Evolutionary conservation across 2,113 vertebrate species (phyloP).

Genomic region (Mirounga angustirostris): DNA sequence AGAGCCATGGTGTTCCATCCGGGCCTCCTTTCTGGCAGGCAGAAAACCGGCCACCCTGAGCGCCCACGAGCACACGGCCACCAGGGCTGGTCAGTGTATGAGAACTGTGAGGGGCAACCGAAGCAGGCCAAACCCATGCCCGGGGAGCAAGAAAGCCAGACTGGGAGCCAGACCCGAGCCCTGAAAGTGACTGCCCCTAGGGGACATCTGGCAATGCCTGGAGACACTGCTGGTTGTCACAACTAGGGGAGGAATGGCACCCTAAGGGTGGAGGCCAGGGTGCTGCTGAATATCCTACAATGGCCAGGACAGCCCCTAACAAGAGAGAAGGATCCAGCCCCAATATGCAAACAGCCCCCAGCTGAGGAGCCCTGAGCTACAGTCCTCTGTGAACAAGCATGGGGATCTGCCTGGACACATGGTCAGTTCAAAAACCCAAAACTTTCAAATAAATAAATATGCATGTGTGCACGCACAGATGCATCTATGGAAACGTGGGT

Average conservation of each 20-base stretch:
- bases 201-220: background rate
- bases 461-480: fast-evolving
- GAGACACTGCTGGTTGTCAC: background rate
- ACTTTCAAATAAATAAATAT: background rate
- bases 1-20: background rate
- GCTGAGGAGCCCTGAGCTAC: background rate
- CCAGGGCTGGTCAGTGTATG: fast-evolving
- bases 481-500: background rate
- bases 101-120: background rate
- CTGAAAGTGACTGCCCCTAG: background rate
- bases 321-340: background rate
- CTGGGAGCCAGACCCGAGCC: background rate
- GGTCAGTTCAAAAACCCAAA: background rate
- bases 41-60: background rate
- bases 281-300: fast-evolving
- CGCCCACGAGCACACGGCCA: background rate
- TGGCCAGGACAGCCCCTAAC: background rate
- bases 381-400: too few relatives aligned
- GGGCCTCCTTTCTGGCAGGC: background rate
- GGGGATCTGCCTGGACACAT: background rate
- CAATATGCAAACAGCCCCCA: fast-evolving
- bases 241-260: background rate
- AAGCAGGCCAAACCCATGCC: background rate
- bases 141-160: background rate
- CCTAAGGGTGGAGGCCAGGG: background rate